Conservation (phyloP, 2,113 vertebrate genomes). For the Phainopepla nitens region DNA sequence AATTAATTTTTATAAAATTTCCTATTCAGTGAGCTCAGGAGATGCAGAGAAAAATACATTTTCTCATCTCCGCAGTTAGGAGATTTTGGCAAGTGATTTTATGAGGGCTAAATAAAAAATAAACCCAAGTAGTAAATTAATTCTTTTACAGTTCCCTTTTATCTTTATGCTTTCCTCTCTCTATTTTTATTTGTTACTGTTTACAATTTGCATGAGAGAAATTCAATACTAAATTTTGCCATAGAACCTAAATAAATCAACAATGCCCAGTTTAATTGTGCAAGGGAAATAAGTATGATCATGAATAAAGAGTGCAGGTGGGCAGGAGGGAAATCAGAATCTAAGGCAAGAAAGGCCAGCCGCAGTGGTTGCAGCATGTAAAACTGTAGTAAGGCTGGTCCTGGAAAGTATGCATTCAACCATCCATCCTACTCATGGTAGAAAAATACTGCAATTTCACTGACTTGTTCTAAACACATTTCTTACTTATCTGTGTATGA, state of each 20-base stretch:
- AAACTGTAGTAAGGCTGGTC: neutral
- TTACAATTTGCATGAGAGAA: neutral
- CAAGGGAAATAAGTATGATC: neutral
- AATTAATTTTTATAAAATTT: neutral
- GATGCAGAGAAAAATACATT: neutral
- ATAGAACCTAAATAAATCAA: neutral
- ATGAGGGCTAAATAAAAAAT: neutral
- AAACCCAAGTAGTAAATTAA: neutral
- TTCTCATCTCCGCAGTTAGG: neutral
- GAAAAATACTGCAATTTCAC: neutral
- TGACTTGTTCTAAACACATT: neutral
- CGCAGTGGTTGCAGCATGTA: neutral
- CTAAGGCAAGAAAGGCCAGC: neutral
- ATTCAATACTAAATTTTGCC: neutral
- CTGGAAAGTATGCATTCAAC: neutral
- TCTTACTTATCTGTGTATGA: neutral
- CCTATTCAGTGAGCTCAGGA: neutral
- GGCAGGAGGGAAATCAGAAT: neutral
- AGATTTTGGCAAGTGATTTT: neutral
- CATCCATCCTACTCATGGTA: neutral
- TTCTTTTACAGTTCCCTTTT: neutral
- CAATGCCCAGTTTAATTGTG: neutral
- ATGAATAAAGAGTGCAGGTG: neutral
- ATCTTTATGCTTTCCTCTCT: neutral
- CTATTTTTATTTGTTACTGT: neutral